A percentile compares a stretch with the other conserved stretches of the same genome.
These are phyloP conservation scores for Operophtera brumata DNA, from an alignment of 2,888 invertebrate species.

Conservation along the genomic window DNA sequence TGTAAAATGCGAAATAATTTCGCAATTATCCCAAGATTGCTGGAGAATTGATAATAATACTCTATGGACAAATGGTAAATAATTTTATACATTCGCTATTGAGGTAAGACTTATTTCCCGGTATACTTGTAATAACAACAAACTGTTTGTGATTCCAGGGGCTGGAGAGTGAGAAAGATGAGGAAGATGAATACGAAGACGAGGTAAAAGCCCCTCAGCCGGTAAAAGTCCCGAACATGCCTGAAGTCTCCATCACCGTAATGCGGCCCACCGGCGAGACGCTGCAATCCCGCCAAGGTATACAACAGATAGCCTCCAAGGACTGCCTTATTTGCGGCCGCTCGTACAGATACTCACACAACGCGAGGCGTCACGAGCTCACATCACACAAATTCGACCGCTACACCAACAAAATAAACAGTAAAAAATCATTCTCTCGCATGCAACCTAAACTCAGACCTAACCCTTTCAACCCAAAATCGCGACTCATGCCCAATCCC, in stretches of 20 bases:
- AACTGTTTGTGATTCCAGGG: constrained; percentile 54
- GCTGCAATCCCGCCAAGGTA: constrained; percentile 68
- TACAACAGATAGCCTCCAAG: constrained; percentile 75
- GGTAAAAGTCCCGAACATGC: constrained; percentile 61
- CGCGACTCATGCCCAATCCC: constrained; percentile 74
- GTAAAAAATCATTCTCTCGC: constrained; percentile 49
- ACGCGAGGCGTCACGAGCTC: constrained; percentile 74
- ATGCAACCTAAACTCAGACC: constrained; percentile 71
- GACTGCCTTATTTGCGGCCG: constrained; percentile 76
- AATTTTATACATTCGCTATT: background rate
- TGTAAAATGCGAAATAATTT: too few relatives aligned
- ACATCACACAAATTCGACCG: constrained; percentile 74
- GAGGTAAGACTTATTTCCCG: background rate
- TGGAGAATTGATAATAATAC: too few relatives aligned
- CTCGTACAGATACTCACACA: constrained; percentile 76
- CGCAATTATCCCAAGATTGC: too few relatives aligned
- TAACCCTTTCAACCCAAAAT: constrained; percentile 76
- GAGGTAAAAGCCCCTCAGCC: constrained; percentile 50
- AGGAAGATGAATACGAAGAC: constrained; percentile 61
- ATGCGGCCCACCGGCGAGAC: constrained; percentile 74
- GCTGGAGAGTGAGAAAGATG: constrained; percentile 68
- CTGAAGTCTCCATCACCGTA: constrained; percentile 74
- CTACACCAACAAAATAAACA: constrained; percentile 72
- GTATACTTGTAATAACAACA: background rate
- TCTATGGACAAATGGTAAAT: background rate